These are phyloP conservation scores for Sebastiscus albofasciatus DNA, from an alignment of 2,797 vertebrate species.

Conservation along the genomic window DNA sequence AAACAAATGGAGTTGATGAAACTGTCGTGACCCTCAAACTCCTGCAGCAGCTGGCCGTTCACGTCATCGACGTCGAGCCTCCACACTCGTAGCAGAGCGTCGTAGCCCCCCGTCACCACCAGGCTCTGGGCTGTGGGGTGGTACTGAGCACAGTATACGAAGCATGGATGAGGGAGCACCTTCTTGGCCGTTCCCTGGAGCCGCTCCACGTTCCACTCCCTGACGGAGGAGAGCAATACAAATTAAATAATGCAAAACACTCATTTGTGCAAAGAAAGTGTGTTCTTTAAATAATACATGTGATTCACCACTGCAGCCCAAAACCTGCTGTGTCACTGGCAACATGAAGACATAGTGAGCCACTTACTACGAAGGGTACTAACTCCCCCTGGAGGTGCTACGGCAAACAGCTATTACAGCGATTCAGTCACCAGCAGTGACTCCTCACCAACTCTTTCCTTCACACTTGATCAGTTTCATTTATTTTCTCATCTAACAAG, in stretches of 20 bases:
- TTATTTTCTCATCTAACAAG: not conserved
- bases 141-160: constrained; percentile 93
- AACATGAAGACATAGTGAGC: not conserved
- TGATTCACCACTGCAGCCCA: not conserved
- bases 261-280: not conserved
- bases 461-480: not conserved
- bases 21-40: constrained; percentile 91
- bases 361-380: not conserved
- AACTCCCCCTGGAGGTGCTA: constrained; percentile 34
- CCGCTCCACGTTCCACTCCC: constrained; percentile 91
- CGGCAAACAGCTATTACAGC: not conserved
- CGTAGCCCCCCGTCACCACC: constrained; percentile 93
- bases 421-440: not conserved
- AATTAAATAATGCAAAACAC: not conserved
- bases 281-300: not conserved
- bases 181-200: constrained; percentile 84
- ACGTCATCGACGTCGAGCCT: constrained; percentile 86
- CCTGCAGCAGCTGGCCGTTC: constrained; percentile 89
- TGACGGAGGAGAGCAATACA: constrained; percentile 61
- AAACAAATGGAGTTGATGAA: constrained; percentile 96
- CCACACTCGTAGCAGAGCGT: constrained; percentile 92
- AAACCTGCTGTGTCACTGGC: constrained; percentile 25
- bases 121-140: constrained; percentile 87
- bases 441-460: not conserved
- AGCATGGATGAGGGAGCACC: constrained; percentile 95